phyloP scores from a whole-genome alignment of 2,113 vertebrate genomes.

The Lathamus discolor region DNA sequence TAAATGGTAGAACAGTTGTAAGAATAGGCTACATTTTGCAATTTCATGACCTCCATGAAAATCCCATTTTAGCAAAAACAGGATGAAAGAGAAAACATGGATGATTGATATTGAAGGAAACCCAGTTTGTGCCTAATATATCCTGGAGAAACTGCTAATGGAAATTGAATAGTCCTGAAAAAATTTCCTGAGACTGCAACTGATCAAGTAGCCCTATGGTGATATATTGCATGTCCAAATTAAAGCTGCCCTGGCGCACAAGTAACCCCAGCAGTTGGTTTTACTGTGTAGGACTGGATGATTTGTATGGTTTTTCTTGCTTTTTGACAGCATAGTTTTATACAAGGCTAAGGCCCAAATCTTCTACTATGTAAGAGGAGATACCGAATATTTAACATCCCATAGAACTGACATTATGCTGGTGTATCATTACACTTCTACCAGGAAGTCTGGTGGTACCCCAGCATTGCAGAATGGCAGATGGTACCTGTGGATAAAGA shows the following conservation, averaged over 20 bases:
- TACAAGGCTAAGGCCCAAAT: background rate
- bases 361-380: background rate
- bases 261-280: slow-evolving; percentile 32
- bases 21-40: slow-evolving; percentile 31
- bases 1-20: background rate
- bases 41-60: slow-evolving; percentile 51
- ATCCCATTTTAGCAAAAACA: slow-evolving; percentile 59
- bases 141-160: slow-evolving; percentile 64
- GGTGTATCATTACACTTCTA: background rate
- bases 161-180: slow-evolving; percentile 63
- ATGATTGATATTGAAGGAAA: slow-evolving; percentile 59
- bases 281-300: slow-evolving; percentile 15
- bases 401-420: background rate
- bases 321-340: slow-evolving; percentile 54
- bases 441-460: slow-evolving; percentile 9
- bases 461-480: background rate
- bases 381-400: slow-evolving; percentile 39
- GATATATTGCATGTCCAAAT: slow-evolving; percentile 56
- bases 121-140: slow-evolving; percentile 55
- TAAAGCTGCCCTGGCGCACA: slow-evolving; percentile 57
- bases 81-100: slow-evolving; percentile 58
- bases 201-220: slow-evolving; percentile 48
- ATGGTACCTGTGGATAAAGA: background rate
- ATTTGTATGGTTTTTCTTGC: slow-evolving; percentile 42
- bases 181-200: slow-evolving; percentile 60